Evolutionary conservation across 2,797 vertebrate species (phyloP), one percentile per base, ranked within the genome.

Genomic region (Myioborus miniatus): DNA sequence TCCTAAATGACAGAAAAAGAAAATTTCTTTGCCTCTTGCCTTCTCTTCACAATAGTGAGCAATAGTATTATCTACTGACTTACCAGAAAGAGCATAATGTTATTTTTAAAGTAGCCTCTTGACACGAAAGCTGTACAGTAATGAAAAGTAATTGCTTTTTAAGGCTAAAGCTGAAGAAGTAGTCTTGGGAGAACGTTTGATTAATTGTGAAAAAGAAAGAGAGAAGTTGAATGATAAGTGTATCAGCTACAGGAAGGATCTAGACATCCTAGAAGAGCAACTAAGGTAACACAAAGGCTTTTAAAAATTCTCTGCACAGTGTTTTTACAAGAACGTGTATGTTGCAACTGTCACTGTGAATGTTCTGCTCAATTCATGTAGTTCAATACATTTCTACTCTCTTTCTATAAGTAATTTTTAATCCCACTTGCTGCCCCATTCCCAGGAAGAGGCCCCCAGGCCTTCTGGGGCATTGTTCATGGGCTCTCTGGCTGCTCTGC

Each of bases 101-200:
- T 83, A 8, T 77, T 76, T 59, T 67, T 0, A 47, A 71, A 92
- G 77, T 68, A 74, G 9, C 10, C 6, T 49, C 7, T 53, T 58
- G 23, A 30, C 15, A 20, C 10, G 14, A 36, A 74, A 77, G 4
- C 43, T 76, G 23, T 75, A 44, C n/a, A 34, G 8, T 97, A 87
- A 95, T 67, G 56, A 94, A 94, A 96, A 93, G 94, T 81, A 91
- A 47, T 52, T 96, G 50, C 84, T 96, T 78, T 97, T 97, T 94
- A 95, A 98, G 98, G 97, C 98, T 95, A 97, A 97, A 95, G 78
- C 78, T 91, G 97, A 98, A 96, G 98, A 98, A 96, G 83, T 91
- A 82, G 36, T 87, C 30, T 84, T 98, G 94, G 95, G 93, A 93
- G 97, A 95, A 95, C 95, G 71, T 89, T 93, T 98, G 80, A 85